Percentiles rank a stretch among this genome's conserved stretches.
Evolutionary conservation across 2,797 vertebrate genomes (phyloP).

Genomic region (Gymnodraco acuticeps): DNA sequence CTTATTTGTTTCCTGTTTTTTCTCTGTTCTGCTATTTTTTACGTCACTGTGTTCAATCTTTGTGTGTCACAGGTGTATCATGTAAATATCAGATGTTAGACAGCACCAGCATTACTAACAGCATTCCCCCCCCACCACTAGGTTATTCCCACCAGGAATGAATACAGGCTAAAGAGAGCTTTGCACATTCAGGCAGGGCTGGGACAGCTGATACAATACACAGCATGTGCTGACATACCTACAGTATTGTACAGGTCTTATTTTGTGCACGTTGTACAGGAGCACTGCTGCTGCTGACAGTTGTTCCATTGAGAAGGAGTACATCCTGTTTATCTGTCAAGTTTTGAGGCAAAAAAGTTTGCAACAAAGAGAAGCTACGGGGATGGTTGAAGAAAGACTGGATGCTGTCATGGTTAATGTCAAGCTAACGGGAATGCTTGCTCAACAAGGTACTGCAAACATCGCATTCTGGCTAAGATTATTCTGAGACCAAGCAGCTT

Average conservation of each 20-base stretch:
- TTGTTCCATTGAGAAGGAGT: slow-evolving; percentile 22
- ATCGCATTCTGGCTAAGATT: slow-evolving; percentile 3
- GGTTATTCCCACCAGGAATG: slow-evolving; percentile 31
- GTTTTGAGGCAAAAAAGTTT: slow-evolving; percentile 27
- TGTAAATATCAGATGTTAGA: slow-evolving; percentile 58
- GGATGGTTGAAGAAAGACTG: slow-evolving; percentile 6
- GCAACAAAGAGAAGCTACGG: slow-evolving; percentile 14
- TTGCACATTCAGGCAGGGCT: slow-evolving; percentile 26
- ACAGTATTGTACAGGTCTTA: slow-evolving; percentile 17
- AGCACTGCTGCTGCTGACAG: slow-evolving; percentile 12
- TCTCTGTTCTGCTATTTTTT: slow-evolving; percentile 14
- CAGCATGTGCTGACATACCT: slow-evolving; percentile 17
- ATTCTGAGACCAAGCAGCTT: neutral
- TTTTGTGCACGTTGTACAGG: slow-evolving; percentile 21
- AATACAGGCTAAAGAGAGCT: slow-evolving; percentile 41
- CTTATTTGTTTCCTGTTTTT: neutral
- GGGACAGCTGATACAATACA: slow-evolving; percentile 25
- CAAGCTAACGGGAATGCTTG: slow-evolving; percentile 5
- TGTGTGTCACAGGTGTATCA: slow-evolving; percentile 39
- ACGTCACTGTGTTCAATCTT: neutral
- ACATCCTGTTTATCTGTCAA: slow-evolving; percentile 15
- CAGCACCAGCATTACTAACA: slow-evolving; percentile 65
- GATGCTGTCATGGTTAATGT: slow-evolving; percentile 16
- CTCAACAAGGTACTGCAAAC: slow-evolving; percentile 19
- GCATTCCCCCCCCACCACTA: neutral